Evolutionary conservation across 92 coral and sea anemone species (phyloP), one percentile per base, ranked within the genome.

Genomic region (Siderastrea radians): DNA sequence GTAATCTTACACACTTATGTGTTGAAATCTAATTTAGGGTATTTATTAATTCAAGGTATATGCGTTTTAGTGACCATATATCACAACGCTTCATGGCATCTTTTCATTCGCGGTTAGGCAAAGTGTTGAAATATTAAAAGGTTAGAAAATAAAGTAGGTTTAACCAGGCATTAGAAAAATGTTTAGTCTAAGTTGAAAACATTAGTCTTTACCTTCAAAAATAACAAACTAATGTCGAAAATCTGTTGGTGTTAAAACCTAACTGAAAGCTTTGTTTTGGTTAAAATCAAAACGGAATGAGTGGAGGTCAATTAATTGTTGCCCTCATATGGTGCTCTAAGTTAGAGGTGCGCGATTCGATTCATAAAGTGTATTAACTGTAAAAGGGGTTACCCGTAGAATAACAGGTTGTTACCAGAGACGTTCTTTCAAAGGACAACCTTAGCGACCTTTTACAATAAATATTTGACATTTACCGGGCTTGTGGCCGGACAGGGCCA

Each of bases 401-500:
- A 8, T 3, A 46, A 26, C 89, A 85, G 89, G 89, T 85, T 16
- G 65, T 5, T 1, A 50, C 17, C 5, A 46, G 17, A 43, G 46
- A 9, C 26, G 50, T 60, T 1, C 15, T 47, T 65, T 53, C 50
- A 77, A 49, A 45, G 19, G 26, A 53, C 74, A 57, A 77, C 83
- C 67, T 77, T 57, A 11, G 76, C 80, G 89, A 85, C 89, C 89
- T 85, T 75, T 78, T 53, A 77, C 84, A 85, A 76, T 74, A 46
- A 83, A 83, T 69, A 69, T 72, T 74, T 73, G 83, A 78, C 89
- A 78, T 67, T 66, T 3, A 45, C 77, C 48, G 12, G 47, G 68
- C 89, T 52, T 76, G 89, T 76, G 89, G 82, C 89, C 66, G 52
- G 77, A 68, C 68, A 58, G 77, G 60, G 70, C 84, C 77, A 85